These are phyloP conservation scores for Donacobius atricapilla DNA, from an alignment of 2,113 vertebrate species.

Conservation along the genomic window DNA sequence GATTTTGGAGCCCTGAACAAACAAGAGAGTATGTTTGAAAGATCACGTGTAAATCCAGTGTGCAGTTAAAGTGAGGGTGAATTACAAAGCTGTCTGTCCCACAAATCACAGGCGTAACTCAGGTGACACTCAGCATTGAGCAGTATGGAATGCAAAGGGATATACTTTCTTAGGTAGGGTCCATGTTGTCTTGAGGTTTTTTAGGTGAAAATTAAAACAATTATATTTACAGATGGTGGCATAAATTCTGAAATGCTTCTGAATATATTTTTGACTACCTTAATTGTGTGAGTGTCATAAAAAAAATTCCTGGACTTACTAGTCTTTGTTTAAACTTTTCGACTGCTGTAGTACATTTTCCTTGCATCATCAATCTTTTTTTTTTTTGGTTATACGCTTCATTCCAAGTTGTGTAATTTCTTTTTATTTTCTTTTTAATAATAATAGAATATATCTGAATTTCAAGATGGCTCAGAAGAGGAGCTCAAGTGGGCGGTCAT, in stretches of 20 bases:
- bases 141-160: neutral
- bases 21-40: neutral
- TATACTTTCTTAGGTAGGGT: neutral
- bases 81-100: neutral
- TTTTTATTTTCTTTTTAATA: neutral
- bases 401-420: neutral
- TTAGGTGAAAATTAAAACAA: neutral
- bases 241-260: neutral
- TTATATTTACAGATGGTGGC: neutral
- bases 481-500: neutral
- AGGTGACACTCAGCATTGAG: neutral
- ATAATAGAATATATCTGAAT: neutral
- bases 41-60: neutral
- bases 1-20: neutral
- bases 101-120: rapidly evolving
- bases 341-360: neutral
- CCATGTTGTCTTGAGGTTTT: neutral
- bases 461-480: slow-evolving; percentile 79
- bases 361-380: neutral
- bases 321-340: neutral
- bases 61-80: neutral
- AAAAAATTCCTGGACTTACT: neutral
- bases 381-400: neutral
- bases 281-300: neutral
- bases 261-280: neutral